Base-by-base conservation (phyloP, 2,888 invertebrate genomes). In the Leucozona laternaria region DNA sequence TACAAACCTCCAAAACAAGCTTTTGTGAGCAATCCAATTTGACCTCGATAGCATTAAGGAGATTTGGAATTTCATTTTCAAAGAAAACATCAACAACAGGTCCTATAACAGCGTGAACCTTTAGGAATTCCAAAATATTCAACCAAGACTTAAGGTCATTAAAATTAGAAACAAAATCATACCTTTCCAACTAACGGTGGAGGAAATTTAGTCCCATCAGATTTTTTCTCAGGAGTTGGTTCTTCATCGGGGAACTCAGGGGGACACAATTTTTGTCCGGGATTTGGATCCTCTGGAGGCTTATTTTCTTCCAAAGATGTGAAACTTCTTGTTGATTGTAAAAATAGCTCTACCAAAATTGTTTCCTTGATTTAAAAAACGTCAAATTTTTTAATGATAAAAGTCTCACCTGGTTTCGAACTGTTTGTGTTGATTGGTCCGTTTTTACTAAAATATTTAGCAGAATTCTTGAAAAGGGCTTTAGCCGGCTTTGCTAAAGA, bases 81-180 rank as follows among this genome's bases (percentile, higher is more conserved):
- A 98, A 98, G 92, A 97, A 96, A 0, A 98, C 97, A 92, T 98
- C 97, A 68, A 98, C 97, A 88, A 98, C 97, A 89, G 98, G 97
- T 94, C 97, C 97, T 92, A 98, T 97, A 86, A 98, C 97, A 53
- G 97, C 96, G 62, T 97, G 96, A 77, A 92, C 89, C 83, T 87
- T 48, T 40, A 15, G n/a, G 3, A 48, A 13, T 5, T 15, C n/a
- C 20, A 55, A 37, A 25, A 45, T 45, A 45, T 8, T n/a, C 15
- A 5, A 43, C 7, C n/a, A n/a, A n/a, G 2, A 43, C 1, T 43
- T 43, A 37, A 11, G 6, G 8, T 28, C n/a, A 8, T 5, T 0
- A 58, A 45, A 55, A 28, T 4, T 31, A 62, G 2, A 15, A 8
- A 1, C 20, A 25, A 43, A 22, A n/a, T 25, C 8, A 45, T 28